These are phyloP conservation scores for Decapterus maruadsi DNA, from an alignment of 2,797 vertebrate species.

Conservation along the genomic window DNA sequence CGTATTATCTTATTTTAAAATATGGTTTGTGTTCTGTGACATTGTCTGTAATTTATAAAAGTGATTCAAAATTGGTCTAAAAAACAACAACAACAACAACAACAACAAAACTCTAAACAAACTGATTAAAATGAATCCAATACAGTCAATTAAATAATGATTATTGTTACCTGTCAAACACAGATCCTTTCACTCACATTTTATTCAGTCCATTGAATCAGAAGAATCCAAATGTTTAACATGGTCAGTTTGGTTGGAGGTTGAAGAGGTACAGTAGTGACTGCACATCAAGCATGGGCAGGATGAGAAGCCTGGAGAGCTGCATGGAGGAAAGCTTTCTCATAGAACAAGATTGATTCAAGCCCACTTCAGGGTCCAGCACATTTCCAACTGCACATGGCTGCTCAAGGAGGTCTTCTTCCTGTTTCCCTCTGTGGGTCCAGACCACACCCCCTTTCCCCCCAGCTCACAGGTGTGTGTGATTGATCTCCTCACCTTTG, in stretches of 20 bases:
- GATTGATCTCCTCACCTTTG: not conserved
- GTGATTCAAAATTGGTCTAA: no score
- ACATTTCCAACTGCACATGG: not conserved
- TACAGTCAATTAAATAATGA: no score
- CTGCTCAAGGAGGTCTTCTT: not conserved
- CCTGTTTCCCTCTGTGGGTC: not conserved
- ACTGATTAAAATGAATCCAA: no score
- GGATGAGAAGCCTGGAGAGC: not conserved
- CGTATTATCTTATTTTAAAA: no score
- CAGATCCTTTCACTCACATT: not conserved
- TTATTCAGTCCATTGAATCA: not conserved
- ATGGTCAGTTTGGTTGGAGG: not conserved
- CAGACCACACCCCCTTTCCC: not conserved
- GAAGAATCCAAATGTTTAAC: no score
- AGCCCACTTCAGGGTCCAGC: not conserved
- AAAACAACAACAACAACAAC: no score
- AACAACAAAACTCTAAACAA: no score
- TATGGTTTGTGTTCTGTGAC: no score
- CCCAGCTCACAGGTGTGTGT: not conserved
- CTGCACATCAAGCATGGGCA: not conserved
- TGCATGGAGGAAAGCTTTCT: not conserved
- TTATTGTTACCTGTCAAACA: no score
- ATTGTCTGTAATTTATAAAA: no score
- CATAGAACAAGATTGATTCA: not conserved
- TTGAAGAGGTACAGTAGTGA: not conserved